phyloP scores from a whole-genome alignment of 2,888 invertebrate species.

The Drosophila leonis region DNA sequence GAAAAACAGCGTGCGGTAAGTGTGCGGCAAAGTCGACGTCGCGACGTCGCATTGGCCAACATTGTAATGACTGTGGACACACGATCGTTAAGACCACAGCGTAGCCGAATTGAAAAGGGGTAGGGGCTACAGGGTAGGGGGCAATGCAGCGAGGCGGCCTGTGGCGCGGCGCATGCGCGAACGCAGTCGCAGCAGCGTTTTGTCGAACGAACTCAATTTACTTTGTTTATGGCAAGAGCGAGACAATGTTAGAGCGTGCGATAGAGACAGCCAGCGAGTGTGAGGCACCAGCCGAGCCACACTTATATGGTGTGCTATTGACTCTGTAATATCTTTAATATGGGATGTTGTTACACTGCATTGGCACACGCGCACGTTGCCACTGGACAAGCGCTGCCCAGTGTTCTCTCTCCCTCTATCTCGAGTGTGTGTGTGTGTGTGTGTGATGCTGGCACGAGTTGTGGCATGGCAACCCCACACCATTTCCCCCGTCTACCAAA shows the following conservation, averaged over 20 bases:
- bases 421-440: slow-evolving; percentile 17
- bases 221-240: slow-evolving; percentile 69
- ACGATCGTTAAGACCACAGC: slow-evolving; percentile 82
- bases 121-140: slow-evolving; percentile 13
- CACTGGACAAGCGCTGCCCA: slow-evolving; percentile 78
- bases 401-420: slow-evolving; percentile 21
- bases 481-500: slow-evolving; percentile 8
- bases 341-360: slow-evolving; percentile 84
- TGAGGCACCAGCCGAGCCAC: slow-evolving; percentile 50
- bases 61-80: slow-evolving; percentile 84
- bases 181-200: slow-evolving; percentile 60
- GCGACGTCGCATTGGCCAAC: slow-evolving; percentile 79
- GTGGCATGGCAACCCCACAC: slow-evolving; percentile 21
- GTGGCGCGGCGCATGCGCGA: slow-evolving; percentile 74
- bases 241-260: slow-evolving; percentile 24
- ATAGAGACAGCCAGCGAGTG: slow-evolving; percentile 15
- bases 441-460: slow-evolving; percentile 62
- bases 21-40: slow-evolving; percentile 61
- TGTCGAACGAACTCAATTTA: slow-evolving; percentile 82
- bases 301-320: slow-evolving; percentile 81
- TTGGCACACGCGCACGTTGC: slow-evolving; percentile 85
- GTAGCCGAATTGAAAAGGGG: slow-evolving; percentile 52
- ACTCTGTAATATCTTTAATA: slow-evolving; percentile 82
- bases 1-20: slow-evolving; percentile 81
- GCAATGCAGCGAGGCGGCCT: slow-evolving; percentile 29